Percentiles rank a stretch among this genome's conserved stretches.
Evolutionary conservation across 2,888 invertebrate genomes (phyloP).

Genomic region (Tortricodes alternella): DNA sequence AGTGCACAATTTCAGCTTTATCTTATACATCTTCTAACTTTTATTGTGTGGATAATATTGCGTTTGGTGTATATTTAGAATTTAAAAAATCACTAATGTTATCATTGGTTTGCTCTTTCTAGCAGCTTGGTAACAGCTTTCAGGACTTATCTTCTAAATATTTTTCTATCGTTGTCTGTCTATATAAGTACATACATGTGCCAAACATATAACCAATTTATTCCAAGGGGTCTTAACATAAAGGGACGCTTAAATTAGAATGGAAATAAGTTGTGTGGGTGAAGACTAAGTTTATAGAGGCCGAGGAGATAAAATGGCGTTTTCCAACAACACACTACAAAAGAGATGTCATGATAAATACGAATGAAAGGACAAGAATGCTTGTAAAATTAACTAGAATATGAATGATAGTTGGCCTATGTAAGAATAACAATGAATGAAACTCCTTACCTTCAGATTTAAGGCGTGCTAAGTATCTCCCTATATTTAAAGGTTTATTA

Average conservation of each 20-base stretch:
- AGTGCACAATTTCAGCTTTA: too few relatives aligned
- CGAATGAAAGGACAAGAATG: neutral
- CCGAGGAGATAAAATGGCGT: neutral
- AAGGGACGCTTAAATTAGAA: conserved; percentile 8
- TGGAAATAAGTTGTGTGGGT: neutral
- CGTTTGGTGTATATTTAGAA: neutral
- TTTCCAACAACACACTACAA: conserved; percentile 4
- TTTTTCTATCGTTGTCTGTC: conserved; percentile 49
- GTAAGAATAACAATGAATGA: too few relatives aligned
- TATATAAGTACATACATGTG: too few relatives aligned
- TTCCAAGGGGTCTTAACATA: conserved; percentile 32
- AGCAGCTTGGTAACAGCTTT: conserved; percentile 49
- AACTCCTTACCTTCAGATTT: too few relatives aligned
- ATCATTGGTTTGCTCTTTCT: neutral
- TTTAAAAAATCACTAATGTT: neutral
- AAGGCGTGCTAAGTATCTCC: too few relatives aligned
- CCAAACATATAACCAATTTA: conserved; percentile 39
- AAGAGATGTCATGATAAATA: neutral
- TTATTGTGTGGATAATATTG: neutral
- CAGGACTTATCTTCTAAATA: conserved; percentile 52
- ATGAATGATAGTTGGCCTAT: too few relatives aligned
- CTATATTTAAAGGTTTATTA: too few relatives aligned
- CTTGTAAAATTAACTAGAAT: too few relatives aligned
- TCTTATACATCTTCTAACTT: neutral
- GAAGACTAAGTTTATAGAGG: neutral